Base-by-base conservation (phyloP, 2,888 invertebrate species). In the Chloromyia formosa region DNA sequence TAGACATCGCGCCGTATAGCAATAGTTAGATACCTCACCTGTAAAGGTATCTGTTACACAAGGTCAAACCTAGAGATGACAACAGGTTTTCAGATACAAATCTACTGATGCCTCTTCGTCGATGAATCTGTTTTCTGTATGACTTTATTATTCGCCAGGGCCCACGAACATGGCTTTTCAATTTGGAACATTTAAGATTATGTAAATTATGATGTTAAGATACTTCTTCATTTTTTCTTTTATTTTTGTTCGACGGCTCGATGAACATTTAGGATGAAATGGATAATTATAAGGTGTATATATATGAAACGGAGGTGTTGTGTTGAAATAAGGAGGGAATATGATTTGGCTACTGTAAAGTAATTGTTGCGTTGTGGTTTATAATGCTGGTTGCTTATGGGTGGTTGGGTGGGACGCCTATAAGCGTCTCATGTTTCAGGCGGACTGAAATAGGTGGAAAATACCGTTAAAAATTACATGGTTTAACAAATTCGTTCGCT, bases 191-290 rank as follows among this genome's bases (percentile, higher is more conserved):
- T 66, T 66, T 66, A 66, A 66, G 66, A 66, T 66, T 66, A 66
- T 66, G 66, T 66, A 66, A 66, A 66, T 66, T 66, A 66, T 66
- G 66, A 66, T 66, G 66, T 66, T 45, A 66, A 66, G 66, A 66
- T 35, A 35, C 27, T 35, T 35, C 2, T 35, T 35, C 27, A 35
- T 49, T 66, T 66, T 66, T 66, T 60, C 23, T 62, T 62, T 2
- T 20, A n/a, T n/a, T n/a, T n/a, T n/a, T n/a, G n/a, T n/a, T n/a
- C n/a, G n/a, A 66, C 45, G 66, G 49, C 35, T 42, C 49, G 49
- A 12, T 66, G 49, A 66, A 22, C 66, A 66, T 66, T 66, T 66
- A 66, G 66, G 66, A 66, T 66, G 66, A 22, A 66, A 35, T 66
- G 45, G 35, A 49, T 49, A 45, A 49, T 66, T 45, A 45, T 42